Base-by-base conservation (phyloP, 1,140 invertebrate species). In the Drosophila tristis region DNA sequence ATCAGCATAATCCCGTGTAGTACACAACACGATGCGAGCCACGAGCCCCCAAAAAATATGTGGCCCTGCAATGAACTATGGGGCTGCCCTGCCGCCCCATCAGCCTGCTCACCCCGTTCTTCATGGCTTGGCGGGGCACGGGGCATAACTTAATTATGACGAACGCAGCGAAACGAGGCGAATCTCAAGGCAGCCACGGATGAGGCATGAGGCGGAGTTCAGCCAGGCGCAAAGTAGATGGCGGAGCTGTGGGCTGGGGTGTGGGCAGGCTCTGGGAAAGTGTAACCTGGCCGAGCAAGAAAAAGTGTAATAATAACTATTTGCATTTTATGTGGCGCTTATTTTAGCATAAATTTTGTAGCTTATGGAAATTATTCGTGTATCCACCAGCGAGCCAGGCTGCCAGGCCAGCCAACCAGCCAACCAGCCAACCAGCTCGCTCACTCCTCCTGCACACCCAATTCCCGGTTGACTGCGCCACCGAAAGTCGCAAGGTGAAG, bases 241-340 rank as follows among this genome's bases (percentile, higher is more conserved):
- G 29, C 20, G 20, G 16, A 0, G 16, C 16, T 20, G 20, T 1
- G 20, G 20, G 1, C 1, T 20, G 1, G 20, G 16, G 16, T 16
- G 39, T 4, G 44, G 13, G 7, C 15, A 5, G 35, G 23, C n/a
- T 7, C 16, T 39, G 35, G 4, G 35, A 39, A 25, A 31, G 44
- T 43, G 31, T 42, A n/a, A 48, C 60, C 72, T 26, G 57, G 74
- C 20, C 45, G 57, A 76, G 74, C 53, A 68, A 42, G 57, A 75
- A 82, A 86, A 89, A 89, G 71, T 89, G 84, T 89, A 82, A 89
- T 87, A 89, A 79, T 87, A 87, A 87, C 82, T 87, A 87, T 87
- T 87, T 87, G 82, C 82, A 87, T 87, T 89, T 87, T 87, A 87
- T 87, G 82, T 78, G 79, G 72, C 82, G 84, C 82, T 87, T 87